Evolutionary conservation across 2,113 vertebrate genomes (phyloP).

Genomic region (Sclerurus mexicanus): DNA sequence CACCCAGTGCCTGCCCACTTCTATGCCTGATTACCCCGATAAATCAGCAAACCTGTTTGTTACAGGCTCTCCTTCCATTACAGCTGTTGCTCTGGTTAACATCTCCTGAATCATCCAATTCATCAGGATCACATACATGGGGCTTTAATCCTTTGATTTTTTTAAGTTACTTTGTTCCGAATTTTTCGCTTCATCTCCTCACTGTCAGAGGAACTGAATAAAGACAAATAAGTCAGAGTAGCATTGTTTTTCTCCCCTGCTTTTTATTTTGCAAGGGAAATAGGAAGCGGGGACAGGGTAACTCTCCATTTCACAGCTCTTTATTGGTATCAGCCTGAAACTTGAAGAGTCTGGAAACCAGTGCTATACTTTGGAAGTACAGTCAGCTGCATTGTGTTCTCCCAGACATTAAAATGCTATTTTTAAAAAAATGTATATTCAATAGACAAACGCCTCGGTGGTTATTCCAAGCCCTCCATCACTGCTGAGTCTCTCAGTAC

Average conservation of each 20-base stretch:
- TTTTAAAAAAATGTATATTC: background rate
- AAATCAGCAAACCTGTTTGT: slow-evolving; percentile 70
- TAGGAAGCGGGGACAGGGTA: background rate
- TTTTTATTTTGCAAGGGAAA: slow-evolving; percentile 21
- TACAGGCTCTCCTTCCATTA: slow-evolving; percentile 66
- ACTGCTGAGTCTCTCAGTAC: background rate
- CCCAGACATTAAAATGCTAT: background rate
- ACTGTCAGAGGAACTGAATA: slow-evolving; percentile 60
- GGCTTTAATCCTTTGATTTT: slow-evolving; percentile 65
- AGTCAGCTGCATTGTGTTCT: background rate
- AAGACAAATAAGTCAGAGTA: slow-evolving; percentile 50
- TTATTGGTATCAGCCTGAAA: slow-evolving; percentile 7
- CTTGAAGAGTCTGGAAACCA: background rate
- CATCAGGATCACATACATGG: slow-evolving; percentile 59
- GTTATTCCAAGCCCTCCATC: background rate
- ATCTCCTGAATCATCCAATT: slow-evolving; percentile 67
- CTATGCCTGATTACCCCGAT: slow-evolving; percentile 60
- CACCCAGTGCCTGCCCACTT: slow-evolving; percentile 70
- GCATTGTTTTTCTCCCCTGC: slow-evolving; percentile 13
- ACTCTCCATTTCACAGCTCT: slow-evolving; percentile 26
- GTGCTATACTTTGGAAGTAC: background rate
- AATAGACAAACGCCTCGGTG: slow-evolving; percentile 18
- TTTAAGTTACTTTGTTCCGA: slow-evolving; percentile 65
- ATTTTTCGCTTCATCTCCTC: slow-evolving; percentile 52
- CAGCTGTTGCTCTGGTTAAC: slow-evolving; percentile 72